Percentiles rank a stretch among this genome's conserved stretches.
phyloP scores from a whole-genome alignment of 2,797 vertebrate genomes.

The Lates japonicus region DNA sequence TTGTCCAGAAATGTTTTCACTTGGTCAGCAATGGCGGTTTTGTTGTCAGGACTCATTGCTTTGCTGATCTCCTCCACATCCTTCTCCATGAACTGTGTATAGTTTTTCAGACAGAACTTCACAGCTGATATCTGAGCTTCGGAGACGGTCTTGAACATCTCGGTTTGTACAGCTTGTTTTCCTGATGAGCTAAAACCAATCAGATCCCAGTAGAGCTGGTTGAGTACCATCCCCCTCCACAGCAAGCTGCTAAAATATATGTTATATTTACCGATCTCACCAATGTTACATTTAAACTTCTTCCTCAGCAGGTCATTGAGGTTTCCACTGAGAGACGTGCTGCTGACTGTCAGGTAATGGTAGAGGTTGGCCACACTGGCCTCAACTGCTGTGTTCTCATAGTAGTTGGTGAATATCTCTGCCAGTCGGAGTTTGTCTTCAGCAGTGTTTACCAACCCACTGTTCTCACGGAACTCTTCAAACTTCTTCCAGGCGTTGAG shows the following conservation, averaged over 20 bases:
- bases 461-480: neutral
- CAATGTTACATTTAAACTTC: slow-evolving; percentile 22
- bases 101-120: neutral
- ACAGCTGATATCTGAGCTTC: slow-evolving; percentile 1
- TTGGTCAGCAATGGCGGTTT: too few species aligned
- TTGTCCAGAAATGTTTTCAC: too few species aligned
- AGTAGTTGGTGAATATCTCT: slow-evolving; percentile 7
- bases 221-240: too few species aligned
- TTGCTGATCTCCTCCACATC: too few species aligned
- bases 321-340: slow-evolving; percentile 28
- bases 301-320: slow-evolving; percentile 14
- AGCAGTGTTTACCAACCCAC: rapidly evolving
- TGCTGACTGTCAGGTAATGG: slow-evolving; percentile 23
- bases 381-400: slow-evolving; percentile 19
- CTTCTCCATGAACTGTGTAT: neutral
- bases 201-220: slow-evolving; percentile 31
- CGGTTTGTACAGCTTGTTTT: neutral
- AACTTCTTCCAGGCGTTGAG: slow-evolving; percentile 27
- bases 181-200: neutral
- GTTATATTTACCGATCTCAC: neutral
- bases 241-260: too few species aligned
- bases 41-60: too few species aligned
- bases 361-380: slow-evolving; percentile 9
- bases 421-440: neutral
- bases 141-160: slow-evolving; percentile 16